Conservation (phyloP, 92 coral and sea anemone species). For the Muricea muricata region DNA sequence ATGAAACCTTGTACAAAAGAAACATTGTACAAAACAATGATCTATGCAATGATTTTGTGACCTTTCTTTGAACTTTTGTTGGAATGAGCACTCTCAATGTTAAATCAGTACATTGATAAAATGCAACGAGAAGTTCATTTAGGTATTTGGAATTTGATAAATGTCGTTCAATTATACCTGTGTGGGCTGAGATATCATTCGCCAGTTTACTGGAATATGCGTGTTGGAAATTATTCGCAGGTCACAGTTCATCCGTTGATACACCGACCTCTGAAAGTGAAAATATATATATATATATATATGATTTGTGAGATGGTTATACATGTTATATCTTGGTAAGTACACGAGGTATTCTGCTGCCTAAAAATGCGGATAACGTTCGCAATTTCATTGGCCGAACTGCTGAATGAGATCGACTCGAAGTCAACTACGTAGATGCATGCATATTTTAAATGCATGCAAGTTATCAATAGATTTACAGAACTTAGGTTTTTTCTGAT, state of each 20-base stretch:
- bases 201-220: not conserved
- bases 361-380: no score
- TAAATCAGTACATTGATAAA: not conserved
- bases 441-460: no score
- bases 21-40: not conserved
- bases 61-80: constrained; percentile 3
- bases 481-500: not conserved
- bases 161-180: not conserved
- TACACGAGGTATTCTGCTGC: no score
- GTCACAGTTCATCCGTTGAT: no score
- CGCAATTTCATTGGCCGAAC: no score
- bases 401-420: no score
- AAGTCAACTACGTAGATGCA: no score
- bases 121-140: not conserved
- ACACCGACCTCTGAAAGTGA: no score
- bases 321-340: no score
- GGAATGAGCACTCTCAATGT: no score
- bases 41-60: not conserved
- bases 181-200: not conserved
- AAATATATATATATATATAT: not conserved
- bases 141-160: not conserved
- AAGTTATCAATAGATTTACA: no score
- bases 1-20: constrained; percentile 5
- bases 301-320: not conserved
- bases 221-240: not conserved